Evolutionary conservation across 2,888 invertebrate genomes (phyloP).

Genomic region (Temnothorax ravouxi): DNA sequence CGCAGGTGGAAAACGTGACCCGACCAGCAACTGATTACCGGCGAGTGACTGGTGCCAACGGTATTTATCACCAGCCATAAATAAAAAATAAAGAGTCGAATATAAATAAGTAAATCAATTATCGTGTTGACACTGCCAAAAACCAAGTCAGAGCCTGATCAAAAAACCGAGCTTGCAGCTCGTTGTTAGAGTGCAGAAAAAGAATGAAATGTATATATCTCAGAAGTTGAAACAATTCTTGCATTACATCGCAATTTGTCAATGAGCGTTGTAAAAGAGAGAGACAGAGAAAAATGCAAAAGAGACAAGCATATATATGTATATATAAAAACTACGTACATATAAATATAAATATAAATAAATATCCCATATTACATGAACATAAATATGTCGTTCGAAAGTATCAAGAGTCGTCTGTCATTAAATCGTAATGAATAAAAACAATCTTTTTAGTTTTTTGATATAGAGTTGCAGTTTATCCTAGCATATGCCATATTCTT

Average conservation of each 20-base stretch:
- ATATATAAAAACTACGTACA: constrained; percentile 52
- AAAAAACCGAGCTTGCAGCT: constrained; percentile 72
- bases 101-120: constrained; percentile 78
- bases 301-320: constrained; percentile 52
- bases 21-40: constrained; percentile 85
- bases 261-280: constrained; percentile 71
- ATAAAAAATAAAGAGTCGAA: constrained; percentile 80
- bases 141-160: constrained; percentile 68
- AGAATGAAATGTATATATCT: constrained; percentile 71
- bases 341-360: constrained; percentile 65
- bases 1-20: constrained; percentile 85
- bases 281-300: constrained; percentile 41
- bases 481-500: constrained; percentile 83
- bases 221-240: constrained; percentile 73
- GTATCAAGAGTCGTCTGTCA: constrained; percentile 70
- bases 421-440: constrained; percentile 74
- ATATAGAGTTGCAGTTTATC: constrained; percentile 83
- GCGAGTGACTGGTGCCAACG: constrained; percentile 86
- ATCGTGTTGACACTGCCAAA: constrained; percentile 79
- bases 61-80: constrained; percentile 87
- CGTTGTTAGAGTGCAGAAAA: constrained; percentile 74
- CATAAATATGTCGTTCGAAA: constrained; percentile 68
- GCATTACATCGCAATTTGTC: constrained; percentile 69
- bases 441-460: constrained; percentile 80
- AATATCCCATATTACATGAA: constrained; percentile 69